phyloP scores from a whole-genome alignment of 2,797 vertebrate species.

The Orientallactaga sibirica region DNA sequence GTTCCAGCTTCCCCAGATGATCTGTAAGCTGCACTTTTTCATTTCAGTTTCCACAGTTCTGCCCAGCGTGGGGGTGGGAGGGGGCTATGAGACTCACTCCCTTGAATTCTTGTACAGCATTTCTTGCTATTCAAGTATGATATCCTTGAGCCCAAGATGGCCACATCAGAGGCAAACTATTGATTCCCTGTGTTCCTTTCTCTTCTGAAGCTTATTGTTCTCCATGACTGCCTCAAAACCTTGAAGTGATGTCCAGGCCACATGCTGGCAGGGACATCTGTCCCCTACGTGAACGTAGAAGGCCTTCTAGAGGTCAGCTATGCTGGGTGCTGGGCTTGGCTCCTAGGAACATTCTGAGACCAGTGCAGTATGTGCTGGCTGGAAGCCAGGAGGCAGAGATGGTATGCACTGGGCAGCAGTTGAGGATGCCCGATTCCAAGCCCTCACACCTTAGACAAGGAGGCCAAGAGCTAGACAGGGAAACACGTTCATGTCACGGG shows the following conservation, averaged over 20 bases:
- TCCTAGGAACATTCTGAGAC: not conserved
- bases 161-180: conserved; percentile 42
- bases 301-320: not conserved
- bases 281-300: not conserved
- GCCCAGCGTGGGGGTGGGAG: not conserved
- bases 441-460: not conserved
- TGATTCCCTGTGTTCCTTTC: not conserved
- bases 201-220: not conserved
- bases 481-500: not conserved
- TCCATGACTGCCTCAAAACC: not conserved
- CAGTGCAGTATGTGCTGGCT: not conserved
- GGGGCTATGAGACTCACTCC: conserved; percentile 58
- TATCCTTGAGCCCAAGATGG: conserved; percentile 54
- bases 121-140: conserved; percentile 61
- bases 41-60: conserved; percentile 63
- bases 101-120: conserved; percentile 42
- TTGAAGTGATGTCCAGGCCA: no score
- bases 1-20: conserved; percentile 64
- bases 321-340: fast-evolving
- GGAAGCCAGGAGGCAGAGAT: not conserved
- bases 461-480: not conserved
- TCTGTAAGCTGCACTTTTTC: conserved; percentile 66
- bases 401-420: not conserved
- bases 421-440: not conserved
- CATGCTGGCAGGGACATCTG: not conserved